phyloP scores from a whole-genome alignment of 2,888 invertebrate genomes.

The Watsonalla binaria region DNA sequence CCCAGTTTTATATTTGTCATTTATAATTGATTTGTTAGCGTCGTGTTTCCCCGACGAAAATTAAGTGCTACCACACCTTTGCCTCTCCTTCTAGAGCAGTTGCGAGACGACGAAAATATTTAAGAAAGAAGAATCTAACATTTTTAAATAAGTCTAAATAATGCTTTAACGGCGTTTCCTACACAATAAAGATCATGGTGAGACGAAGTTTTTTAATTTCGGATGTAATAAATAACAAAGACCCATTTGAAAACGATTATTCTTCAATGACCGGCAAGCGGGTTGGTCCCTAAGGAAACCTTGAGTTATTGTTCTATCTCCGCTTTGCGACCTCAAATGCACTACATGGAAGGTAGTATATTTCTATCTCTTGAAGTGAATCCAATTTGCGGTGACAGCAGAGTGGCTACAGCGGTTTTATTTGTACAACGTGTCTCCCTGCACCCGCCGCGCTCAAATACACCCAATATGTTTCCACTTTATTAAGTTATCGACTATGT shows the following conservation, averaged over 20 bases:
- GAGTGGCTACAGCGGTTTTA: conserved; percentile 50
- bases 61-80: no score
- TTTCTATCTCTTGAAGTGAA: conserved; percentile 52
- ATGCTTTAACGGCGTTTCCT: no score
- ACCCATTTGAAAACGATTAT: not conserved
- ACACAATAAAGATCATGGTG: conserved; percentile 1
- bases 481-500: conserved; percentile 22
- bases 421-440: conserved; percentile 46
- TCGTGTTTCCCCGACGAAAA: no score
- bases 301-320: conserved; percentile 10
- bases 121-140: no score
- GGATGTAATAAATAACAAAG: not conserved
- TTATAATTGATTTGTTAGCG: no score
- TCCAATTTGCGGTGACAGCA: conserved; percentile 59
- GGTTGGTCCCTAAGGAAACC: no score
- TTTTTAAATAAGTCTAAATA: no score
- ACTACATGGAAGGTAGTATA: conserved; percentile 36
- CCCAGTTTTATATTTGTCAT: no score
- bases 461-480: conserved; percentile 28
- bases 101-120: no score
- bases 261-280: not conserved
- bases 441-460: conserved; percentile 27
- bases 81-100: no score
- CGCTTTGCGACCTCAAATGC: conserved; percentile 27
- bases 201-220: not conserved